Evolutionary conservation across 2,888 invertebrate genomes (phyloP), one percentile per base, ranked within the genome.

Genomic region (Rhaphigaster nebulosa): DNA sequence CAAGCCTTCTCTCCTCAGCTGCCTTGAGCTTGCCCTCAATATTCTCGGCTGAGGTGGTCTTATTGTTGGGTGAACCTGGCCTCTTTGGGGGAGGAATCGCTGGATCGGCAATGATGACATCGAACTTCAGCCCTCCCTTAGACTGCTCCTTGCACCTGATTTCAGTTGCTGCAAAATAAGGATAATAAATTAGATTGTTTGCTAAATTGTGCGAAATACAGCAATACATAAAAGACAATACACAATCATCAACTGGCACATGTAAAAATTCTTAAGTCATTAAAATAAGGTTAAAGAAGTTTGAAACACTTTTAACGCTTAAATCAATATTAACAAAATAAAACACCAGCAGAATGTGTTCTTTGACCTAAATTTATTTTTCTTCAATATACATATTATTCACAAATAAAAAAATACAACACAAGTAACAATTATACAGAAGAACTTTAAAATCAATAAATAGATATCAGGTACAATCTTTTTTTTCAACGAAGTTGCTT

Each of bases 131-230:
- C 18, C 98, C 98, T 50, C 98, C 98, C 94, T 97, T 97, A 90
- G 98, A 97, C 95, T 97, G 97, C 95, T 98, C 98, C 94, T 98
- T 97, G 95, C 97, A 98, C 94, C 98, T 96, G 93, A 98, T 97
- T 94, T 98, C 98, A 93, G 98, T 98, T 92, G 97, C 97, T 97
- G 94, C 50, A 94, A 92, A 76, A 65, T 88, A 76, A 90, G 13
- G n/a, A 70, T 5, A 26, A 87, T 34, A 34, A 52, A 76, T 38
- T 41, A 20, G 54, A 90, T 0, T 84, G 1, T 76, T 20, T 4
- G 45, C 50, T 38, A 18, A 70, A 29, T 23, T 4, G n/a, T 34
- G 38, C 15, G 6, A n/a, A 50, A 15, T n/a, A 41, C 4, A 80
- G 41, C 0, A 41, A 41, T n/a, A 29, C 4, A 10, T 41, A n/a